Base-by-base conservation (phyloP, 1,140 invertebrate genomes). In the Himalopsyche phryganea region DNA sequence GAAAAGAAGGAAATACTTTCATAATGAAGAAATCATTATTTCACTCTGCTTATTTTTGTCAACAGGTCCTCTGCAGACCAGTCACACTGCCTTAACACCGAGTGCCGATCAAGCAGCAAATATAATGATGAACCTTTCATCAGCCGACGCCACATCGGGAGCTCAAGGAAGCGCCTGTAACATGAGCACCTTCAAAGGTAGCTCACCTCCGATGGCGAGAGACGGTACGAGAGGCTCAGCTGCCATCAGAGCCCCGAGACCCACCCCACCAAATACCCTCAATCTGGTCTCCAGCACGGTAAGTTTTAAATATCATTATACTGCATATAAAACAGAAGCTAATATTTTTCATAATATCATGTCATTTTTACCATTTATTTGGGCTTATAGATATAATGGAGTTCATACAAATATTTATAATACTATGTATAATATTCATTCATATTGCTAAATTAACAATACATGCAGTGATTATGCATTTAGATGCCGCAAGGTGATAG, bases 241-340 rank as follows among this genome's bases (percentile, higher is more conserved):
- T 18, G 76, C 76, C 58, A 65, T 82, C 38, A 75, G 85, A 67
- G 84, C 84, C 35, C 84, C 85, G n/a, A 78, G 88, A 66, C 89
- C 89, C 0, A 89, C 88, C 53, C 87, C 88, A 60, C 89, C 89
- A 4, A 91, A 90, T 67, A 91, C 89, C 13, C 72, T 91, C 58
- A 91, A 90, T 74, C 78, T 91, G 50, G 82, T 75, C 68, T 74
- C 76, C 44, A 81, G 74, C 71, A 74, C 77, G 55, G 76, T 78
- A 71, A 75, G 76, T 73, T 38, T 9, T n/a, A n/a, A n/a, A 40
- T 9, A 2, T 13, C n/a, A 32, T 11, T 38, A 2, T 52, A 35
- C 40, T 50, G n/a, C 33, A 35, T 35, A n/a, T n/a, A n/a, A n/a
- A n/a, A 7, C 33, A n/a, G 6, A 35, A n/a, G 6, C n/a, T 35